phyloP scores from a whole-genome alignment of 2,113 vertebrate genomes.

The Pseudolaguvia tuberculata region DNA sequence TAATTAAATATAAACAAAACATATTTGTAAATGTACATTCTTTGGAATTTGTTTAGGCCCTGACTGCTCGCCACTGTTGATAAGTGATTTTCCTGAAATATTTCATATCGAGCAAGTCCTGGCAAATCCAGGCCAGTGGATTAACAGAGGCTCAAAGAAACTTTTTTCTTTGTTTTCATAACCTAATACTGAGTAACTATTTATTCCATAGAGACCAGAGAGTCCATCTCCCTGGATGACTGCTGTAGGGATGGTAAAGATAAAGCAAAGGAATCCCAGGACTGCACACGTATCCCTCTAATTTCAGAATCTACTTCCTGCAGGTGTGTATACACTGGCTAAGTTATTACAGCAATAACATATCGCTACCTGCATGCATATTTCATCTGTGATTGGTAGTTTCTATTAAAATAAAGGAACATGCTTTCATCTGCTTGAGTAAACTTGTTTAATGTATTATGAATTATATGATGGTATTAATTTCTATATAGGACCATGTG shows the following conservation, averaged over 20 bases:
- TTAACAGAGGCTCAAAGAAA: not conserved
- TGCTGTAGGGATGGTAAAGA: slow-evolving; percentile 84
- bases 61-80: not conserved
- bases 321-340: slow-evolving; percentile 68
- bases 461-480: slow-evolving; percentile 1
- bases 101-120: slow-evolving; percentile 19
- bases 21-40: too few species aligned
- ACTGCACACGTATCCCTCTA: slow-evolving; percentile 72
- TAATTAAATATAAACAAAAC: too few species aligned
- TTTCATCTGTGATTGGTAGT: not conserved
- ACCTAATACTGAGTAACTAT: slow-evolving; percentile 9
- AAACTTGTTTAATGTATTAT: not conserved
- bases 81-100: not conserved
- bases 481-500: not conserved
- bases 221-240: slow-evolving; percentile 71
- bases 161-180: slow-evolving; percentile 4
- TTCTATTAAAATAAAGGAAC: not conserved
- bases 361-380: not conserved
- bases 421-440: not conserved
- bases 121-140: not conserved
- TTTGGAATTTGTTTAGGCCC: too few species aligned
- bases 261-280: slow-evolving; percentile 68
- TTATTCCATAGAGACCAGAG: slow-evolving; percentile 25
- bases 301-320: slow-evolving; percentile 75
- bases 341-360: not conserved